Evolutionary conservation across 2,797 vertebrate species (phyloP).

Genomic region (Pitangus sulphuratus): DNA sequence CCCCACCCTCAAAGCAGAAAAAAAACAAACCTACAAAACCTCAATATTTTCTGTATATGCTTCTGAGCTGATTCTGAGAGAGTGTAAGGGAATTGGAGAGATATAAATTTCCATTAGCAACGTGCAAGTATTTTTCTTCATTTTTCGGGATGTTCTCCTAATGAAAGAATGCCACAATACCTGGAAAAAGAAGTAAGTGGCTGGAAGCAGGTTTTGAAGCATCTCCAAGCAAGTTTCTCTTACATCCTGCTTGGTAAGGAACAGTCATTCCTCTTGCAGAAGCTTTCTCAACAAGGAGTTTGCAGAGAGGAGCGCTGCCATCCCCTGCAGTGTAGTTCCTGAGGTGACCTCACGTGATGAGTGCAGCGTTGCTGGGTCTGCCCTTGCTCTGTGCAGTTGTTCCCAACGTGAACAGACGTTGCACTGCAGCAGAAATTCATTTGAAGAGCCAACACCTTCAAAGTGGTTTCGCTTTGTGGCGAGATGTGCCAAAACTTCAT

Average conservation of each 20-base stretch:
- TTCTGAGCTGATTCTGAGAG: neutral
- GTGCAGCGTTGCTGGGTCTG: neutral
- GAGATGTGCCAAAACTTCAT: neutral
- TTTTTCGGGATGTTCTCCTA: neutral
- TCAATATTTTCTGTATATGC: neutral
- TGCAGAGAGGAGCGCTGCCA: neutral
- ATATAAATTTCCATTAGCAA: neutral
- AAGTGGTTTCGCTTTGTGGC: constrained; percentile 2
- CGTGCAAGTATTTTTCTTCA: neutral
- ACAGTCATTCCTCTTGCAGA: neutral
- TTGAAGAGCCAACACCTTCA: neutral
- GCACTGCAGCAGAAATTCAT: neutral
- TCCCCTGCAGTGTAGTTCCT: neutral
- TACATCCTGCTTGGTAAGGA: neutral
- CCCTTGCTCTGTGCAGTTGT: neutral
- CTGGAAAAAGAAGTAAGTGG: neutral
- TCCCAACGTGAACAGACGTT: neutral
- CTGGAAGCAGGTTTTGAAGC: neutral
- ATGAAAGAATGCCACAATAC: neutral
- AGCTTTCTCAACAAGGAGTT: neutral
- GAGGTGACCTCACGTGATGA: neutral
- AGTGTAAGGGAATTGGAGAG: neutral
- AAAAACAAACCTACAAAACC: neutral
- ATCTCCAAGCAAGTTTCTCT: neutral
- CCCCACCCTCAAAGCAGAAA: neutral